Conservation (phyloP, 1,140 invertebrate species). For the Wiebesia pumilae region DNA sequence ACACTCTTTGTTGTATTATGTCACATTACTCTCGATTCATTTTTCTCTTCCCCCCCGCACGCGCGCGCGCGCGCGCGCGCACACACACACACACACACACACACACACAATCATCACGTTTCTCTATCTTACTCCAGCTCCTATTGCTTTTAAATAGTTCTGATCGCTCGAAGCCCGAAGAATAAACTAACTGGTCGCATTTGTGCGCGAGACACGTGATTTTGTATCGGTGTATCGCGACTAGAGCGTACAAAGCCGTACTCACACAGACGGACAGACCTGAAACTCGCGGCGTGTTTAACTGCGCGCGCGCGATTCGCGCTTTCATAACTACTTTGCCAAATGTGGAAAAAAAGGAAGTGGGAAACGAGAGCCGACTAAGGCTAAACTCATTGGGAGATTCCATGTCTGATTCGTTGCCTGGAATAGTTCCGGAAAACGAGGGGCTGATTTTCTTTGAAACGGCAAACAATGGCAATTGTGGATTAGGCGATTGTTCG, state of each 20-base stretch:
- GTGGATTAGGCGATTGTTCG: slow-evolving; percentile 4
- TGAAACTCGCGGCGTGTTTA: too few relatives aligned
- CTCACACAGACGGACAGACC: too few relatives aligned
- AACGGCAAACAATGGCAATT: background rate
- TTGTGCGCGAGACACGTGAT: background rate
- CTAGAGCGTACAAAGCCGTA: background rate
- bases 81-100: too few relatives aligned
- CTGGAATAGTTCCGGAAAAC: background rate
- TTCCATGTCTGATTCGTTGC: background rate
- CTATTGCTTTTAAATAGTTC: background rate
- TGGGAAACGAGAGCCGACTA: background rate
- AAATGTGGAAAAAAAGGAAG: background rate
- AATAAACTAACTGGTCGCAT: background rate
- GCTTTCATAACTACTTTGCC: slow-evolving; percentile 13
- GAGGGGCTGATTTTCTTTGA: background rate
- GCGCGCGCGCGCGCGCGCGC: background rate
- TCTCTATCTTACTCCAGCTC: background rate
- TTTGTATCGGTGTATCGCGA: slow-evolving; percentile 7
- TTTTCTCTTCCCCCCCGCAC: background rate
- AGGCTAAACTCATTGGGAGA: background rate
- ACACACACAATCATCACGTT: background rate
- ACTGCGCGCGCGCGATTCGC: background rate
- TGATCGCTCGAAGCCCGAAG: background rate
- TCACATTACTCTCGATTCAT: background rate
- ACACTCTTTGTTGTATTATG: slow-evolving; percentile 7